phyloP scores from a whole-genome alignment of 2,113 vertebrate genomes.

The Hippocampus comes region DNA sequence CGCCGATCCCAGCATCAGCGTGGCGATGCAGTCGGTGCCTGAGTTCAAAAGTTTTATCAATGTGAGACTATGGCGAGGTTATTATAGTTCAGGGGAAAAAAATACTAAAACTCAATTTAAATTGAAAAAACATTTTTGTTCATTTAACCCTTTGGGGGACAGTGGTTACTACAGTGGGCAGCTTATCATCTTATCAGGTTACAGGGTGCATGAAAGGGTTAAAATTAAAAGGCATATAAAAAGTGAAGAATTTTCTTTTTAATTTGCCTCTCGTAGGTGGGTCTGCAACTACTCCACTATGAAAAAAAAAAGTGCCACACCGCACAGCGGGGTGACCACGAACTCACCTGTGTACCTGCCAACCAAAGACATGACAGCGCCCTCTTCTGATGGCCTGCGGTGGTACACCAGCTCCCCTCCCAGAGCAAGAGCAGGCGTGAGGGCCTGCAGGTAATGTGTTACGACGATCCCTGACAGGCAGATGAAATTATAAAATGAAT shows the following conservation, averaged over 20 bases:
- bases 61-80: background rate
- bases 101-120: too few relatives aligned
- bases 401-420: slow-evolving; percentile 88
- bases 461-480: slow-evolving; percentile 79
- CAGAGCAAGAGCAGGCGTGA: slow-evolving; percentile 79
- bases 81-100: too few relatives aligned
- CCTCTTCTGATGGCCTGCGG: slow-evolving; percentile 84
- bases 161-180: too few relatives aligned
- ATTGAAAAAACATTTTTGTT: too few relatives aligned
- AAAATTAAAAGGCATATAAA: too few relatives aligned
- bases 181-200: too few relatives aligned
- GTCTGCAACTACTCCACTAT: background rate
- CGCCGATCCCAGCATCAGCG: slow-evolving; percentile 80
- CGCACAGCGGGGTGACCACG: background rate
- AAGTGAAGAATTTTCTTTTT: too few relatives aligned
- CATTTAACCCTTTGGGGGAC: too few relatives aligned
- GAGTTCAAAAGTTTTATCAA: background rate
- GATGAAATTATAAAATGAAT: background rate
- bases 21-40: slow-evolving; percentile 84
- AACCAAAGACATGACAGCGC: slow-evolving; percentile 80
- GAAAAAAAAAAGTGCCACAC: background rate
- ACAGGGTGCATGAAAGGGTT: too few relatives aligned
- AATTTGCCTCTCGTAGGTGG: too few relatives aligned
- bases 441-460: slow-evolving; percentile 84
- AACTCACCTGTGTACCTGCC: slow-evolving; percentile 82